Base-by-base conservation (phyloP, 1,140 invertebrate species). In the Venturia canescens region DNA sequence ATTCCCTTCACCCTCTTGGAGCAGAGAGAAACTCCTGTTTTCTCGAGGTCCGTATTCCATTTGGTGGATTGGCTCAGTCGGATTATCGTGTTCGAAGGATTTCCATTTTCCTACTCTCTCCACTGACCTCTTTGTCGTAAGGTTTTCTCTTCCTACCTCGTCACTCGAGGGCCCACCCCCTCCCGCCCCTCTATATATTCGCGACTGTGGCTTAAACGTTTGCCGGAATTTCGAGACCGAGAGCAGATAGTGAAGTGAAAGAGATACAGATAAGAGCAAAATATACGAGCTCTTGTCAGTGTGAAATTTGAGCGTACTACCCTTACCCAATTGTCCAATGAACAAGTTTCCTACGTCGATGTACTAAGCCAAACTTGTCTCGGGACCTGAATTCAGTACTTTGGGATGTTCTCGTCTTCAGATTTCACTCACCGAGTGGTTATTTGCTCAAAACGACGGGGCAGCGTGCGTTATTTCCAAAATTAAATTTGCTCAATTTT, bases 41-140 rank as follows among this genome's bases (percentile, higher is more conserved):
- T 53, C 74, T 60, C 74, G 27, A 76, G 53, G 29, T 76, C 53
- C 74, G 53, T 76, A 60, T 69, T 76, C 74, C 74, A 76, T 76
- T 76, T 76, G 74, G 74, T 60, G 74, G 74, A 76, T 76, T 76
- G 74, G 74, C 53, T 76, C 53, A 27, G 74, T 38, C 74, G 74
- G 74, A 76, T 76, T 76, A 76, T 76, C 74, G 74, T 29, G 74
- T 76, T 53, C 53, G 53, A 76, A 57, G 53, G 53, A 76, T 76
- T 76, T 63, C 53, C 74, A 76, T 76, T 44, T 48, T 23, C 50
- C 31, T 27, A n/a, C 26, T 63, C 53, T 76, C 50, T 31, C 18
- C 29, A n/a, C 71, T 74, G 44, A 29, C 21, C 44, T 38, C 23
- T 53, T 44, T 27, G 16, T 53, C 71, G 23, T n/a, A 16, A 53